These are phyloP conservation scores for Xestia sexstrigata DNA, from an alignment of 2,888 invertebrate species.

Conservation along the genomic window DNA sequence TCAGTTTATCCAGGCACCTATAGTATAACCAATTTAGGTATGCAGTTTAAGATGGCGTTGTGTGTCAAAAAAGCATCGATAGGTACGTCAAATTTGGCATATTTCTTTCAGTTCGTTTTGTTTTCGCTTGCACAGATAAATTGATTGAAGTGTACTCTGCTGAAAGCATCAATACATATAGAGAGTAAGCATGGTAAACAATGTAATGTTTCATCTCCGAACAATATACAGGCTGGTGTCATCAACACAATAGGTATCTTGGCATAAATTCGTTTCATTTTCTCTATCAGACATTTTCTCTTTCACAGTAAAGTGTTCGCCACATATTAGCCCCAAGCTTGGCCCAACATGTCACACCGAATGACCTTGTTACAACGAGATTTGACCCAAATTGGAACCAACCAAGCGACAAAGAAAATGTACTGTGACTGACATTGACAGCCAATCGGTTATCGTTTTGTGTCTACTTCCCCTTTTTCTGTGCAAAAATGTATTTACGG, in stretches of 20 bases:
- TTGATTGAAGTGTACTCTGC: too few species aligned
- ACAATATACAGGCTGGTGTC: not conserved
- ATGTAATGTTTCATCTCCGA: not conserved
- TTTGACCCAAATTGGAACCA: slow-evolving; percentile 66
- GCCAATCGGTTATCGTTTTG: slow-evolving; percentile 71
- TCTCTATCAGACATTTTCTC: not conserved
- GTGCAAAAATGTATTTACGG: slow-evolving; percentile 44
- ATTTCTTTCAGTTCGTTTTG: too few species aligned
- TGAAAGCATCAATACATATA: not conserved
- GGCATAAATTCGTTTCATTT: not conserved
- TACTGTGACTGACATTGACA: slow-evolving; percentile 70
- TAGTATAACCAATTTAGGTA: too few species aligned
- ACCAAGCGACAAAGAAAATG: slow-evolving; percentile 61
- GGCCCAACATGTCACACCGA: slow-evolving; percentile 44
- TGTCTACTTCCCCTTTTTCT: slow-evolving; percentile 51
- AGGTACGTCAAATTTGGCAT: too few species aligned
- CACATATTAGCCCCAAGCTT: slow-evolving; percentile 44
- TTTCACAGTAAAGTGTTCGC: not conserved
- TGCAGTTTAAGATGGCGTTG: too few species aligned
- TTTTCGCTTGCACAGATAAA: too few species aligned
- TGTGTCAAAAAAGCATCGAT: too few species aligned
- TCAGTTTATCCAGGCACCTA: too few species aligned
- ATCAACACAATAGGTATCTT: too few species aligned
- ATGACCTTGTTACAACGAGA: slow-evolving; percentile 50
- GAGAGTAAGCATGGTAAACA: not conserved